Evolutionary conservation across 2,888 invertebrate genomes (phyloP), one percentile per base, ranked within the genome.

Genomic region (Caenorhabditis angaria): DNA sequence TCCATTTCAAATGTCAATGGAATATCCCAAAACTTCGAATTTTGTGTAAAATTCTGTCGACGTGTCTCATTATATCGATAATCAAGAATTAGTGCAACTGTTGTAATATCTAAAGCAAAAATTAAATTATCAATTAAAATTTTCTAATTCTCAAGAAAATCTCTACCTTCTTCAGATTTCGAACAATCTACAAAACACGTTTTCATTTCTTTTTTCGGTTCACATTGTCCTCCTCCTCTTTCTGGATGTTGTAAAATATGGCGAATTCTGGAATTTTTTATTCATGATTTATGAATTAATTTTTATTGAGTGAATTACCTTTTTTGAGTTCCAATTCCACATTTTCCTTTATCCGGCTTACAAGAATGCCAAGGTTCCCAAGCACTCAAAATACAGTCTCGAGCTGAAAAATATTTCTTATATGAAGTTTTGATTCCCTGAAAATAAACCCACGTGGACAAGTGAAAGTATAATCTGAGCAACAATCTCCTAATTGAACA

Each of bases 81-180:
- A 62, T 85, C 83, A 2, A 85, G 60, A 24, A 85, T 73, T 20
- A 85, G 73, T 8, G 85, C 85, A 6, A 85, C 85, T 14, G 85
- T 85, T 14, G 84, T 84, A 24, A 80, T 48, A 48, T 85, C 85
- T 80, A 58, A 32, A 75, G 62, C 47, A 24, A 0, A 54, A 4
- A 10, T 54, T 54, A 14, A 24, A 22, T 28, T 47, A 20, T 47
- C 5, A 47, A n/a, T n/a, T n/a, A n/a, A n/a, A 27, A 22, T 48
- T 56, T 6, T 48, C 28, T 47, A n/a, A 14, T 63, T 18, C n/a
- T 28, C 18, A 47, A 50, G 4, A 8, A 6, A 12, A 8, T 27
- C 18, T 28, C 28, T 4, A 70, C 70, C 70, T 48, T 70, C 65
- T 20, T 48, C n/a, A 5, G n/a, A 8, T 48, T 48, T 48, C 12